phyloP scores from a whole-genome alignment of 2,113 vertebrate species.

The Zosterops lateralis region DNA sequence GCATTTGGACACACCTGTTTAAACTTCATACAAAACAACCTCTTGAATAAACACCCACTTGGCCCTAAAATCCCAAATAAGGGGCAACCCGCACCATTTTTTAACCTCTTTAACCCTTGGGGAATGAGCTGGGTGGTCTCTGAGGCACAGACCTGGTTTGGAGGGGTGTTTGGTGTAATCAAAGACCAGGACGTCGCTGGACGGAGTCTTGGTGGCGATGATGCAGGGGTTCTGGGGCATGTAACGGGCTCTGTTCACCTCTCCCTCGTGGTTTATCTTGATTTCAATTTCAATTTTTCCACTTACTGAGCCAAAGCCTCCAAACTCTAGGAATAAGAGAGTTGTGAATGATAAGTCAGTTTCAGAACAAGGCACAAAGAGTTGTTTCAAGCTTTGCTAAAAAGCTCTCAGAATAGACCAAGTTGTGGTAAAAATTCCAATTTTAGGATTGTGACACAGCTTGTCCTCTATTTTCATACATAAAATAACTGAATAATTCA shows the following conservation, averaged over 20 bases:
- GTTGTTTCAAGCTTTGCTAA: neutral
- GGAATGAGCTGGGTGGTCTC: neutral
- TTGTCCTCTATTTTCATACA: neutral
- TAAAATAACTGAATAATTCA: neutral
- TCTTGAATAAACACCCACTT: neutral
- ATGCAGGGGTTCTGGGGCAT: conserved; percentile 99
- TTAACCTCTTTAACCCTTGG: neutral
- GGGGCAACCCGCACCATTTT: accelerated
- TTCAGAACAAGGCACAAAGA: neutral
- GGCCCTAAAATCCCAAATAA: neutral
- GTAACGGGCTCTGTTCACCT: conserved; percentile 96
- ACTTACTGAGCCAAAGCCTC: conserved; percentile 97
- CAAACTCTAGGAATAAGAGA: conserved; percentile 83
- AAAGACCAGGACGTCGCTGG: conserved; percentile 96
- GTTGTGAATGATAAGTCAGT: neutral
- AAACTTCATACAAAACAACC: neutral
- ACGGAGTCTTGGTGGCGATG: conserved; percentile 97
- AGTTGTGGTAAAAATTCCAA: neutral
- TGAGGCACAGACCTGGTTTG: conserved; percentile 83
- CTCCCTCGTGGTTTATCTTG: conserved; percentile 98
- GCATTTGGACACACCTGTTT: accelerated
- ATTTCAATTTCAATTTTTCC: conserved; percentile 99
- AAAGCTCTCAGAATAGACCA: neutral
- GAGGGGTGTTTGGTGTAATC: conserved; percentile 99
- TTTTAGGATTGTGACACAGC: neutral